phyloP scores from a whole-genome alignment of 2,113 vertebrate genomes.

The Seriola aureovittata region DNA sequence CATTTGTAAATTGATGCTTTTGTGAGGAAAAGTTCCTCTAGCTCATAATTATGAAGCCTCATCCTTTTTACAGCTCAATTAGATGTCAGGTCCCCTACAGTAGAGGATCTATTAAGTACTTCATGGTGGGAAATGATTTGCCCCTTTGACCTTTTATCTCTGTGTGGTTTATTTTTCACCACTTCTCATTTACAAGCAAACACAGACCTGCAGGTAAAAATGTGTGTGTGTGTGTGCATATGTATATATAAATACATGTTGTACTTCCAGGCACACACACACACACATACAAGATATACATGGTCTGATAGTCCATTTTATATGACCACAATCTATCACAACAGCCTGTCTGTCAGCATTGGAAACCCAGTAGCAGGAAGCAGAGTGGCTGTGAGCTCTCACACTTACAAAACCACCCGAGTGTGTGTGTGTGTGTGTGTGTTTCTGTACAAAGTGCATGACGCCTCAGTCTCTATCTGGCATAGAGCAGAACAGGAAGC shows the following conservation, averaged over 20 bases:
- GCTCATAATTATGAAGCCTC: background rate
- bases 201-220: background rate
- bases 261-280: background rate
- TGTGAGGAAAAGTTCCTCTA: background rate
- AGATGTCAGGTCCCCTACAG: background rate
- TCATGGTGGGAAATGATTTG: background rate
- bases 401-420: constrained; percentile 69
- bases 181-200: background rate
- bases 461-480: constrained; percentile 72
- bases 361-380: constrained; percentile 73
- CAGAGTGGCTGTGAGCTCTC: constrained; percentile 62
- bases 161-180: background rate
- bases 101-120: background rate
- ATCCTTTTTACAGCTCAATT: background rate
- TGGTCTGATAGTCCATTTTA: background rate
- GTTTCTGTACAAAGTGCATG: constrained; percentile 62
- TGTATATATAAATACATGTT: background rate
- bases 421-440: constrained; percentile 30
- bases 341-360: constrained; percentile 54
- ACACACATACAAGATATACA: background rate
- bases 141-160: background rate
- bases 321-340: constrained; percentile 25
- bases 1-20: background rate
- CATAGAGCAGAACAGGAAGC: constrained; percentile 81
- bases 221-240: background rate